Base-by-base conservation (phyloP, 2,113 vertebrate species). In the Larimichthys polyactis region DNA sequence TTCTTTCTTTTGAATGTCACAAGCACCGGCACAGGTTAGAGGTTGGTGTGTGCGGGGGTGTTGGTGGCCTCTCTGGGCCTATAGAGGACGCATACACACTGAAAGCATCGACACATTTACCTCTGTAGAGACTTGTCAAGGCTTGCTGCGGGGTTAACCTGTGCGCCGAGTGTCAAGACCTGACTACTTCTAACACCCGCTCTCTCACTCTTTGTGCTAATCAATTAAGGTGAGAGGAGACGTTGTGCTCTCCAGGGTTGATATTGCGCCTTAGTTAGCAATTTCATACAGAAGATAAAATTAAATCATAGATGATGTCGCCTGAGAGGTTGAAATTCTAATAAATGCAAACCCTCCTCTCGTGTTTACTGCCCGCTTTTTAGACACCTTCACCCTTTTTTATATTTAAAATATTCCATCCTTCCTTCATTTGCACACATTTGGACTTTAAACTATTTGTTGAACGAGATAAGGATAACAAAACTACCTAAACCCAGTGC, bases 91-190 rank as follows among this genome's bases (percentile, higher is more conserved):
- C 43, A n/a, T 6, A 36, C 63, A 48, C 5, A 22, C 54, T 27
- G 57, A 11, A 52, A 17, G 62, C 67, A 48, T 43, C 8, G 15
- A 29, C 83, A 65, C 24, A 32, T 57, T 71, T 22, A 69, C 66
- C 62, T 43, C 29, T 59, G 54, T 1, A 4, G 40, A 32, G 49
- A 40, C 58, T 71, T 52, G 77, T 72, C 65, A 44, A 20, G 55
- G 57, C 62, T 74, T 40, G 67, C 75, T 32, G 68, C 22, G 64
- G 54, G 24, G 72, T 67, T 54, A 71, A 83, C 79, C 82, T 62
- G 81, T 43, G 76, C 59, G 66, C 73, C 57, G 59, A 11, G 81
- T 73, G 78, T 55, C 86, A 19, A 64, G 80, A 82, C 80, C 86
- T 9, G 59, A 77, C 73, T 52, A 4, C 71, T 27, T 8, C 24